A percentile compares a stretch with the other conserved stretches of the same genome.
Evolutionary conservation across 2,888 invertebrate species (phyloP).

Genomic region (Clunio marinus): DNA sequence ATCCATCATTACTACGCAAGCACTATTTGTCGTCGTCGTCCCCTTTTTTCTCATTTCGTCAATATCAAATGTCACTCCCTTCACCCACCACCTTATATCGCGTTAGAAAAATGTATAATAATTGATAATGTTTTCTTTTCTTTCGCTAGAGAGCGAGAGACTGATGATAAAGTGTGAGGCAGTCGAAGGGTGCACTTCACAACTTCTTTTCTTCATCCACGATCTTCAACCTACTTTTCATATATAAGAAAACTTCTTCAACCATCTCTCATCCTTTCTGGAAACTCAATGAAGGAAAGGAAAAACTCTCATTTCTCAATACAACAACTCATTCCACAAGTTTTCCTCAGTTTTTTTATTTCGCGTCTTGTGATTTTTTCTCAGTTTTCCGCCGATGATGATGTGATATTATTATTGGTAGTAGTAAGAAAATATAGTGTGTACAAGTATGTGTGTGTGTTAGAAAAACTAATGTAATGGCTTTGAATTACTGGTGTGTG

Average conservation of each 20-base stretch:
- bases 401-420: slow-evolving; percentile 34
- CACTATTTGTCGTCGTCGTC: neutral
- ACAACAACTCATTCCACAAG: slow-evolving; percentile 3
- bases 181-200: slow-evolving; percentile 24
- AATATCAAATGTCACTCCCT: slow-evolving; percentile 25
- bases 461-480: slow-evolving; percentile 36
- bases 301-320: neutral
- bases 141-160: neutral
- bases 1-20: neutral
- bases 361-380: slow-evolving; percentile 30
- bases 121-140: slow-evolving; percentile 26
- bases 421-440: neutral
- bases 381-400: slow-evolving; percentile 28
- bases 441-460: slow-evolving; percentile 26
- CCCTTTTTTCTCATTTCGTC: neutral
- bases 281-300: no score
- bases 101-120: slow-evolving; percentile 32
- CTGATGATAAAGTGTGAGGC: neutral
- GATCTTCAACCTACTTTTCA: neutral
- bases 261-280: neutral
- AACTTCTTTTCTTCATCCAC: neutral
- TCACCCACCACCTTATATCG: neutral
- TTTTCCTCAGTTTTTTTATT: no score
- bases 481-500: slow-evolving; percentile 17
- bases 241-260: neutral